Evolutionary conservation across 1,140 invertebrate genomes (phyloP), one percentile per base, ranked within the genome.

Genomic region (Atopsyche davidsoni): DNA sequence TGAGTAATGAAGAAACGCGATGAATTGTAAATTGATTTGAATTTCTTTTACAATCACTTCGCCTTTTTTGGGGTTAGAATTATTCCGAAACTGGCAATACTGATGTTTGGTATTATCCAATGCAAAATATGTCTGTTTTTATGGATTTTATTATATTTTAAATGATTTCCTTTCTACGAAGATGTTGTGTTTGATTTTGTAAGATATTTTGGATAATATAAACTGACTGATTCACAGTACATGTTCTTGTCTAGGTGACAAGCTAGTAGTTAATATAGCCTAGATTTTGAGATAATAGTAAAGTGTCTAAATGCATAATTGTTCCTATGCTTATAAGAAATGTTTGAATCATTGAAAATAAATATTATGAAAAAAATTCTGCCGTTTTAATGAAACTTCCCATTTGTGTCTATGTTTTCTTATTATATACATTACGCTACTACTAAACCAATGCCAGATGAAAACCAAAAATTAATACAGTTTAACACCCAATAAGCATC

Each of bases 301-400:
- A 46, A 51, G 54, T 51, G 49, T 56, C 45, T 56, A 56, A 51
- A 51, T 50, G 39, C 49, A 55, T 55, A 25, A 48, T 46, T 55
- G 53, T 52, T 56, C 54, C 54, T 56, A 56, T 56, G 54, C 54
- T 56, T 56, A 56, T 46, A 34, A 54, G 40, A 55, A 56, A 56
- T 55, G 48, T 56, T 56, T 56, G 48, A 56, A 49, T 48, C 46
- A 47, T 56, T 56, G 41, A 47, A 56, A 56, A 56, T 56, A 56
- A 51, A 55, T 39, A 56, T 46, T 51, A 32, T 46, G 44, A 56
- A 56, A 36, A 56, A 50, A 51, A 34, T 11, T 14, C 14, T 22
- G n/a, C n/a, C n/a, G n/a, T n/a, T n/a, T n/a, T n/a, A n/a, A n/a
- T n/a, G n/a, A n/a, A n/a, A n/a, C n/a, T n/a, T n/a, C n/a, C n/a